Evolutionary conservation across 2,797 vertebrate species (phyloP), one percentile per base, ranked within the genome.

Genomic region (Sebastolobus altivelis): DNA sequence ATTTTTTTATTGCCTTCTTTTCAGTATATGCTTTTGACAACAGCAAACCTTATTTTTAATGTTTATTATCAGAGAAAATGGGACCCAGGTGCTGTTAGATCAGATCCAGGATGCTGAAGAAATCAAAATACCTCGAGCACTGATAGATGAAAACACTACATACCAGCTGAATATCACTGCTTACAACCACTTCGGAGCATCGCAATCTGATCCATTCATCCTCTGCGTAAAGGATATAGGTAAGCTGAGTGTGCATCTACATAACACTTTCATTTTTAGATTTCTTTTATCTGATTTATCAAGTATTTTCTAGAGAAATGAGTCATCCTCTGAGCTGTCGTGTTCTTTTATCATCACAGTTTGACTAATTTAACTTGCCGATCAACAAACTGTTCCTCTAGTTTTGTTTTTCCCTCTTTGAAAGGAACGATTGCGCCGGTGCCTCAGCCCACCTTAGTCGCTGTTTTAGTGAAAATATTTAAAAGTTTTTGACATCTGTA

Each of bases 201-300:
- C 94, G 1, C 72, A 38, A 40, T 98, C 97, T 0, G 87, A 93
- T 22, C 88, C 75, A 0, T 87, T 58, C 54, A 75, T 4, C 6
- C 73, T 98, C 74, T 25, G 73, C 3, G 76, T 97, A 58, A 89
- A 87, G 8, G 93, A 97, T 12, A 90, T 96, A 14, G 95, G 98
- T 98, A 91, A 65, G 80, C 14, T 60, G 16, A 13, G n/a, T 29
- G 9, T 25, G 4, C 9, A 58, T 40, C 16, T n/a, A 22, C 2
- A 4, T 40, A 35, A 11, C 12, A 2, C 8, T 46, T 54, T 62
- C 13, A n/a, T 13, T 49, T 27, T 0, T 3, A 7, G 1, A 52
- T 49, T 52, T 43, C 18, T 33, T 58, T 33, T 2, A 65, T 60
- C 9, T 13, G 1, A 69, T 43, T 69, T 14, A 29, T 20, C 1